A percentile compares a stretch with the other conserved stretches of the same genome.
Evolutionary conservation across 2,888 invertebrate genomes (phyloP).

Genomic region (Diadromus collaris): DNA sequence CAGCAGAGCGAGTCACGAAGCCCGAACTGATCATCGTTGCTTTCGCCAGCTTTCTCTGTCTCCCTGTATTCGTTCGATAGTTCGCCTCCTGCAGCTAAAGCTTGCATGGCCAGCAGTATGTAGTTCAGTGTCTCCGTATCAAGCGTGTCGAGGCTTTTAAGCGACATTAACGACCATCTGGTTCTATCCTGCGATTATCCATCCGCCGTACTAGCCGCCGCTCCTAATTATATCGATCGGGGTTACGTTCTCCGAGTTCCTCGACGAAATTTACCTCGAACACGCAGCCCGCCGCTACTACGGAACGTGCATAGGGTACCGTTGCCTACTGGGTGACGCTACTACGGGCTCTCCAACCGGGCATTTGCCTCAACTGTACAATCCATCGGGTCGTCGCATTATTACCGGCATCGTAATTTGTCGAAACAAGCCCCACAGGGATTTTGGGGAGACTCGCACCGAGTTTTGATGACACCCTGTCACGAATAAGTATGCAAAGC

Average conservation of each 20-base stretch:
- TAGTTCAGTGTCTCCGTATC: slow-evolving; percentile 41
- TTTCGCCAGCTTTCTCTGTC: slow-evolving; percentile 48
- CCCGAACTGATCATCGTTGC: slow-evolving; percentile 47
- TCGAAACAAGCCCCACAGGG: slow-evolving; percentile 44
- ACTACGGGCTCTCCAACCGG: slow-evolving; percentile 23
- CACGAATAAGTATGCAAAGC: slow-evolving; percentile 45
- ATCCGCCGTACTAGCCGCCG: slow-evolving; percentile 46
- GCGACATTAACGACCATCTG: slow-evolving; percentile 57
- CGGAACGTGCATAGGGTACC: background rate
- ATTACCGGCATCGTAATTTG: slow-evolving; percentile 53
- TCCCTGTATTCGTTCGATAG: slow-evolving; percentile 38
- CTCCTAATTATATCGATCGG: slow-evolving; percentile 60
- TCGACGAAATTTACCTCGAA: slow-evolving; percentile 49
- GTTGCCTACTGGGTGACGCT: slow-evolving; percentile 8
- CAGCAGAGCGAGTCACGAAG: slow-evolving; percentile 27
- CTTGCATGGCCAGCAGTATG: slow-evolving; percentile 18
- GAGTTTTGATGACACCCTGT: slow-evolving; percentile 47
- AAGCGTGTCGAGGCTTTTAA: slow-evolving; percentile 54
- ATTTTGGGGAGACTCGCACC: slow-evolving; percentile 38
- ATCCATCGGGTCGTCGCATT: slow-evolving; percentile 31
- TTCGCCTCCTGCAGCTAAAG: slow-evolving; percentile 15
- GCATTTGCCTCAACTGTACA: slow-evolving; percentile 38
- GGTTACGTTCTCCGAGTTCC: slow-evolving; percentile 42
- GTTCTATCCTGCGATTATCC: slow-evolving; percentile 57
- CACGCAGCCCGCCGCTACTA: slow-evolving; percentile 34